Percentiles rank a stretch among this genome's conserved stretches.
These are phyloP conservation scores for Octopus sinensis DNA, from an alignment of 1,140 invertebrate species.

Conservation along the genomic window DNA sequence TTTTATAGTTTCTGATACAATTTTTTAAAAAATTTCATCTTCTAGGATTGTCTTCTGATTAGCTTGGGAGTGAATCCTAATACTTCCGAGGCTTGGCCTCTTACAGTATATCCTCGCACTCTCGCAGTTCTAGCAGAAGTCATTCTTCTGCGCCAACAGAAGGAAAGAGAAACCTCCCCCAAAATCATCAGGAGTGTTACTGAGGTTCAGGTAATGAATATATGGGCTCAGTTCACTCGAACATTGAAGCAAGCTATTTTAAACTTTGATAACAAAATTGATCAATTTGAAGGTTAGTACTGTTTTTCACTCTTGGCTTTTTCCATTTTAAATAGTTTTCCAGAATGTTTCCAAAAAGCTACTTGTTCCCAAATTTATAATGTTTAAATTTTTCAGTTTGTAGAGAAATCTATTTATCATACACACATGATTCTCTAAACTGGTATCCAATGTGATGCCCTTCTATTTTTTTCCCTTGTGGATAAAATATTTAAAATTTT, in stretches of 20 bases:
- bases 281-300: slow-evolving; percentile 45
- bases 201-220: slow-evolving; percentile 80
- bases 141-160: slow-evolving; percentile 72
- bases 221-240: slow-evolving; percentile 84
- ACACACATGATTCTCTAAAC: too few species aligned
- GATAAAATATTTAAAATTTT: too few species aligned
- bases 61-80: slow-evolving; percentile 76
- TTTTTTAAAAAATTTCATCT: neutral
- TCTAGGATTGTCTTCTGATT: slow-evolving; percentile 70
- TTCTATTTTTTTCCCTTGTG: too few species aligned
- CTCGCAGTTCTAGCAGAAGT: slow-evolving; percentile 77
- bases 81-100: slow-evolving; percentile 68
- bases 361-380: too few species aligned
- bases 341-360: too few species aligned
- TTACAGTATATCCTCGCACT: slow-evolving; percentile 81
- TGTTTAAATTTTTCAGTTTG: too few species aligned
- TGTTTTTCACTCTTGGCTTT: neutral
- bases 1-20: neutral
- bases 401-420: too few species aligned
- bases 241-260: slow-evolving; percentile 79
- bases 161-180: slow-evolving; percentile 65
- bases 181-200: slow-evolving; percentile 43
- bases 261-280: slow-evolving; percentile 37
- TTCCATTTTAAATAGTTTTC: too few species aligned
- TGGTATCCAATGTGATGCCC: too few species aligned